Evolutionary conservation across 2,888 invertebrate species (phyloP).

Genomic region (Chalcosyrphus nemorum): DNA sequence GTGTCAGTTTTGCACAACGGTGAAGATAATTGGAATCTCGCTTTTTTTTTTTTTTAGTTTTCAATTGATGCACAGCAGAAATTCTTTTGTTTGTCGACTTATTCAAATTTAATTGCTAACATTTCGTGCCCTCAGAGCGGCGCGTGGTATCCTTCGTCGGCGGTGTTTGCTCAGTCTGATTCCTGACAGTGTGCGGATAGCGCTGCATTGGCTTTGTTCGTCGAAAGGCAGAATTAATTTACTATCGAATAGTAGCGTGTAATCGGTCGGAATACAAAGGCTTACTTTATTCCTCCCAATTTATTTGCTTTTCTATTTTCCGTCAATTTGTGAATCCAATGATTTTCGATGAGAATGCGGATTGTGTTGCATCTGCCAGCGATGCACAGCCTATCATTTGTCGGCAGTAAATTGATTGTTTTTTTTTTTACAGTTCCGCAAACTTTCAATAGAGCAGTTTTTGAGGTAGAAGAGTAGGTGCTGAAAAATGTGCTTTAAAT

Average conservation of each 20-base stretch:
- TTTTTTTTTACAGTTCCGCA: background rate
- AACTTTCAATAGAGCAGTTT: background rate
- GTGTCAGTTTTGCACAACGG: constrained; percentile 39
- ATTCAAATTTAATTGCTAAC: constrained; percentile 57
- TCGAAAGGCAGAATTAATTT: constrained; percentile 6
- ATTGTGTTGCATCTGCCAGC: background rate
- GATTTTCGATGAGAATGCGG: background rate
- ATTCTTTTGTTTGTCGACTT: constrained; percentile 51
- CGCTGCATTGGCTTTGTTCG: constrained; percentile 18
- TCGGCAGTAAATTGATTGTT: background rate
- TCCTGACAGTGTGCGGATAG: background rate
- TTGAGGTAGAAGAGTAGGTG: too few species aligned
- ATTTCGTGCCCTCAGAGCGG: constrained; percentile 25
- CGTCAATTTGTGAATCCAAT: constrained; percentile 4
- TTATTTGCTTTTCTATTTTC: constrained; percentile 12
- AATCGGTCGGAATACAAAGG: constrained; percentile 26
- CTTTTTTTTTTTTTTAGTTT: constrained; percentile 29
- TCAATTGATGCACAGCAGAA: background rate
- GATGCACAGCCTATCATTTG: too few species aligned
- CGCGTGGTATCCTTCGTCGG: background rate
- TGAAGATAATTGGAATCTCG: constrained; percentile 58
- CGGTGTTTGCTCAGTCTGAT: background rate
- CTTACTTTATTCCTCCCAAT: background rate
- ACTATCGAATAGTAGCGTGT: background rate
- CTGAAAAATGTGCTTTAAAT: too few species aligned